phyloP scores from a whole-genome alignment of 2,797 vertebrate genomes.

The Danio aesculapii region DNA sequence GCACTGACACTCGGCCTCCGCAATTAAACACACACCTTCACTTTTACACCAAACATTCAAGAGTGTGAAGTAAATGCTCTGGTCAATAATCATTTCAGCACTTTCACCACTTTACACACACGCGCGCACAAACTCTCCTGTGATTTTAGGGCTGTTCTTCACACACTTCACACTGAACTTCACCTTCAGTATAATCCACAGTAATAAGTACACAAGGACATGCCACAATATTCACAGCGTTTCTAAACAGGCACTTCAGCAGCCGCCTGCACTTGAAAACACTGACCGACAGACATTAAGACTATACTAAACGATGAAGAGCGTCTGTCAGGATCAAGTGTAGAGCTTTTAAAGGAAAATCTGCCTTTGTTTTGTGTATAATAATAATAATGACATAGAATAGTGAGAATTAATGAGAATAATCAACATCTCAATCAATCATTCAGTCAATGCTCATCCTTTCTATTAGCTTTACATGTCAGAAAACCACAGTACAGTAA shows the following conservation, averaged over 20 bases:
- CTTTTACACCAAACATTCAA: slow-evolving; percentile 85
- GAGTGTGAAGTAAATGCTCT: slow-evolving; percentile 83
- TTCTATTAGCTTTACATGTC: not conserved
- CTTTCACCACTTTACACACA: slow-evolving; percentile 70
- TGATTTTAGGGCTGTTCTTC: slow-evolving; percentile 30
- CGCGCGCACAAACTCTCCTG: slow-evolving; percentile 6
- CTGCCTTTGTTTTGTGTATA: not conserved
- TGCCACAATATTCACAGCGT: slow-evolving; percentile 44
- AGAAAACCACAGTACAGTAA: too few relatives aligned
- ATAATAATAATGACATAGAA: not conserved
- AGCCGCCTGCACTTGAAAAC: slow-evolving; percentile 18
- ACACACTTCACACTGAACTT: slow-evolving; percentile 69
- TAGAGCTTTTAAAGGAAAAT: not conserved
- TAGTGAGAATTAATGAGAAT: too few relatives aligned
- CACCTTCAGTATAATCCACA: slow-evolving; percentile 87
- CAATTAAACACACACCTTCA: slow-evolving; percentile 85
- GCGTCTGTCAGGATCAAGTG: not conserved
- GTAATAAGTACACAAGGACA: slow-evolving; percentile 83
- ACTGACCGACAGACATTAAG: slow-evolving; percentile 19
- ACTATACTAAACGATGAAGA: slow-evolving; percentile 4
- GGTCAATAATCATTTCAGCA: slow-evolving; percentile 85
- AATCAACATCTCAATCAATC: not conserved
- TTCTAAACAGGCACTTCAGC: slow-evolving; percentile 13
- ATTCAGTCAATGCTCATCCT: not conserved
- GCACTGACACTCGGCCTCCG: slow-evolving; percentile 85